These are phyloP conservation scores for Leptinotarsa rubiginosa DNA, from an alignment of 2,888 invertebrate species.

Conservation along the genomic window DNA sequence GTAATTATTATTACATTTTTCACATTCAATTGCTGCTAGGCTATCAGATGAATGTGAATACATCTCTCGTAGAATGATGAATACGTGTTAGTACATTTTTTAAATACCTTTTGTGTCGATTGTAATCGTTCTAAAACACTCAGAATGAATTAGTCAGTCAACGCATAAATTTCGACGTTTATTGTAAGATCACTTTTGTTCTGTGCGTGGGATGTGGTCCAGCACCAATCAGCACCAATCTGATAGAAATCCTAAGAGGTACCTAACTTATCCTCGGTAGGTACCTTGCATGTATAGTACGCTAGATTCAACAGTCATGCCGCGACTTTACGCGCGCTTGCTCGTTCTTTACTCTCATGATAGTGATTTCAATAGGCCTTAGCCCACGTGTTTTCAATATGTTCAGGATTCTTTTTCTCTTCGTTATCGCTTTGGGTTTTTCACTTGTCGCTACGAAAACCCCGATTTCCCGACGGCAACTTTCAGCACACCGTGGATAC, in stretches of 20 bases:
- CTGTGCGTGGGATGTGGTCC: slow-evolving; percentile 56
- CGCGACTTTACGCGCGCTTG: slow-evolving; percentile 58
- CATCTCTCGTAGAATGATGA: too few species aligned
- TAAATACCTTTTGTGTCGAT: too few species aligned
- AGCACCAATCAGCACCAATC: slow-evolving; percentile 60
- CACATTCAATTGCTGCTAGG: too few species aligned
- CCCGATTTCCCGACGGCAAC: slow-evolving; percentile 46
- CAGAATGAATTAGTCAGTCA: slow-evolving; percentile 2
- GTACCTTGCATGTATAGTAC: slow-evolving; percentile 58
- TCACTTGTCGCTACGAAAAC: slow-evolving; percentile 43
- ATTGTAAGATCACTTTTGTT: slow-evolving; percentile 57
- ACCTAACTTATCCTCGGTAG: slow-evolving; percentile 60
- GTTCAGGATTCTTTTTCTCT: slow-evolving; percentile 30
- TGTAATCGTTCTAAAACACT: neutral
- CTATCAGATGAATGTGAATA: too few species aligned
- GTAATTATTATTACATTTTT: too few species aligned
- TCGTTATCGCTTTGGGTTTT: slow-evolving; percentile 29
- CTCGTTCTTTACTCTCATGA: slow-evolving; percentile 7
- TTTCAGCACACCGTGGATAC: slow-evolving; percentile 51
- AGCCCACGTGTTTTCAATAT: slow-evolving; percentile 36
- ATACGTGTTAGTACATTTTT: too few species aligned
- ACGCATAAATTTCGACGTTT: slow-evolving; percentile 56
- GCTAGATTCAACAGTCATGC: slow-evolving; percentile 59
- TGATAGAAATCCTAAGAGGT: slow-evolving; percentile 63
- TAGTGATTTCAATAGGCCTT: slow-evolving; percentile 1